A percentile compares a stretch with the other conserved stretches of the same genome.
Evolutionary conservation across 1,140 invertebrate genomes (phyloP).

Genomic region (Liolophura sinensis): DNA sequence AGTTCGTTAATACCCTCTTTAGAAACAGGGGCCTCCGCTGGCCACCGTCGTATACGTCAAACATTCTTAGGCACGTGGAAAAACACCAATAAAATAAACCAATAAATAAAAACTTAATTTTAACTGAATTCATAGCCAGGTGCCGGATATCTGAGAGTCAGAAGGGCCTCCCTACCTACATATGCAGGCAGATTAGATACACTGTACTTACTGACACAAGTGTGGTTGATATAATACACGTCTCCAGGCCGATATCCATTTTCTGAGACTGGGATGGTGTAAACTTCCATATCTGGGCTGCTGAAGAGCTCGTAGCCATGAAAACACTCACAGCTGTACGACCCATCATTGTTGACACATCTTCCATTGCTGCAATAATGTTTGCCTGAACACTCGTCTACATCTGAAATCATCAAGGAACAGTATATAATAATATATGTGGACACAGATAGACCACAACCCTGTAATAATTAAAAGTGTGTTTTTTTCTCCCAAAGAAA

Average conservation of each 20-base stretch:
- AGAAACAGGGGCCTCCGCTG: neutral
- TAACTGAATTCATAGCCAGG: neutral
- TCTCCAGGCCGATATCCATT: slow-evolving; percentile 67
- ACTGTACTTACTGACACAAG: neutral
- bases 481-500: neutral
- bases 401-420: slow-evolving; percentile 10
- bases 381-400: slow-evolving; percentile 15
- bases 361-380: slow-evolving; percentile 3
- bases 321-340: slow-evolving; percentile 15
- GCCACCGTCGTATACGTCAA: too few relatives aligned
- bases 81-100: too few relatives aligned
- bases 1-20: too few relatives aligned
- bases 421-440: neutral
- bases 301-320: slow-evolving; percentile 68
- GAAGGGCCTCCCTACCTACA: neutral
- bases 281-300: slow-evolving; percentile 90
- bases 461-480: too few relatives aligned
- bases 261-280: slow-evolving; percentile 77
- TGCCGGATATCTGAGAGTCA: neutral
- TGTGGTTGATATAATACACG: neutral
- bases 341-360: slow-evolving; percentile 16
- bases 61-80: too few relatives aligned
- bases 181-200: neutral
- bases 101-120: too few relatives aligned
- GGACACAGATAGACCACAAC: too few relatives aligned